Base-by-base conservation (phyloP, 1,140 invertebrate genomes). In the Aradophagus sp. region DNA sequence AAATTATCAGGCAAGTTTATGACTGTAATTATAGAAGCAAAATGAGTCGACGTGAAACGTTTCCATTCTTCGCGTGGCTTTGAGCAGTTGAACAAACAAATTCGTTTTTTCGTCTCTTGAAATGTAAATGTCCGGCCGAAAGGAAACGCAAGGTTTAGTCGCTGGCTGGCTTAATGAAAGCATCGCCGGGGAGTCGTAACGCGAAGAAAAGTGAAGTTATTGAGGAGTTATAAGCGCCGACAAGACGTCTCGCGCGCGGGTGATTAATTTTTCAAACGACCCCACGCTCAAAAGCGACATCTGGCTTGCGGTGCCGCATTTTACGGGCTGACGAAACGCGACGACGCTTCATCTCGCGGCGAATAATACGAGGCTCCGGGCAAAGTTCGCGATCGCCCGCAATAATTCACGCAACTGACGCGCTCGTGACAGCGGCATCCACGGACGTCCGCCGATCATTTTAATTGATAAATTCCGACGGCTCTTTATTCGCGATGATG, bases 381-480 rank as follows among this genome's bases (percentile, higher is more conserved):
- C 67, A 38, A 48, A 70, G 58, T 70, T 70, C 50, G 45, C 67
- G 38, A 63, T 56, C 50, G 66, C 31, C 31, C 31, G 44, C 19
- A 32, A 56, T 69, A 58, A 58, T 63, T 70, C 59, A 70, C 53
- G 39, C 14, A 23, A 1, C 27, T 45, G 47, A 68, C 34, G 55
- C 41, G 35, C 15, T 11, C 36, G 38, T 45, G 67, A 70, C 58
- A 41, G 59, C 41, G 52, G 55, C 47, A 59, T 70, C 67, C 67
- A 44, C 45, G 47, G 58, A 52, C 45, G 52, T 14, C 6, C 23
- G 27, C 19, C 26, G 47, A 68, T 56, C 31, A 42, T 70, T 70
- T 58, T 63, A 70, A 70, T 70, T 63, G 52, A 70, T 70, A 56
- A 52, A 58, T 63, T 63, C 53, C 53, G 15, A 38, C 35, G 50